These are phyloP conservation scores for Archegozetes longisetosus DNA, from an alignment of 1,140 invertebrate genomes.

Conservation along the genomic window DNA sequence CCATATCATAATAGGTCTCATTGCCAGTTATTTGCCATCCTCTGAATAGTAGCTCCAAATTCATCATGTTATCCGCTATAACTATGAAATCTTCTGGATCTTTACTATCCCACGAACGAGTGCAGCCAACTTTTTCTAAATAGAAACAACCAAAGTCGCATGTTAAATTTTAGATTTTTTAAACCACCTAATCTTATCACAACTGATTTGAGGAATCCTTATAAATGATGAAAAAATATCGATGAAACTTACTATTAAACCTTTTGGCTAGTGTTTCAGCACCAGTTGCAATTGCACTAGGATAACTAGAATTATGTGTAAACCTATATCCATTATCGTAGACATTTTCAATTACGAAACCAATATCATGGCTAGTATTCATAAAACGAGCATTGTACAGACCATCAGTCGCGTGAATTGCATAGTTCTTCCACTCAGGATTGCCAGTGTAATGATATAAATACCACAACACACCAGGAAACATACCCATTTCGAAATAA, in stretches of 20 bases:
- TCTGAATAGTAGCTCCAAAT: background rate
- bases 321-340: background rate
- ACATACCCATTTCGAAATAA: too few relatives aligned
- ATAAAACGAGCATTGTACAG: background rate
- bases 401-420: background rate
- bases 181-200: too few relatives aligned
- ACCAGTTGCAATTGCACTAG: background rate
- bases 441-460: background rate
- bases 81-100: background rate
- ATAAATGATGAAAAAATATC: too few relatives aligned
- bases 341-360: background rate
- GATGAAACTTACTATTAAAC: background rate
- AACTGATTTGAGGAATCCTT: background rate
- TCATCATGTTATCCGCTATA: background rate
- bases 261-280: background rate
- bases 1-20: background rate
- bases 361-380: background rate
- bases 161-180: too few relatives aligned
- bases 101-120: background rate
- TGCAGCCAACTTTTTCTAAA: conserved; percentile 1
- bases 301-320: background rate
- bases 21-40: background rate
- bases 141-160: background rate
- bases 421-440: background rate
- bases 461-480: background rate